Conservation (phyloP, 2,888 invertebrate genomes). For the Andrena fulva region DNA sequence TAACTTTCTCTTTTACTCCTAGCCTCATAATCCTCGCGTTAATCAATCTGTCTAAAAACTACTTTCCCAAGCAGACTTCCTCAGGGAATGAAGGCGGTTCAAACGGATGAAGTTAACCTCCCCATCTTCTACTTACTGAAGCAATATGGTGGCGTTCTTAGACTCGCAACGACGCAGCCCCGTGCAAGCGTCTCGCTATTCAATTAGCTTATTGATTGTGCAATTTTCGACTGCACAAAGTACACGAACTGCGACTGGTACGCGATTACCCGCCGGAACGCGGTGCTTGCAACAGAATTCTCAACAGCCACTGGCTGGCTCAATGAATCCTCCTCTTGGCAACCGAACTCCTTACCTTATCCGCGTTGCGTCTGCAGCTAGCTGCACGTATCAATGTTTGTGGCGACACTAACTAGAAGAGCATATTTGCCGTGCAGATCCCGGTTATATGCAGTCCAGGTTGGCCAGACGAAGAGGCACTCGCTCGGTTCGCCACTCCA, state of each 20-base stretch:
- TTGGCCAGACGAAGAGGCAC: conserved; percentile 62
- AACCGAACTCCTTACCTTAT: conserved; percentile 58
- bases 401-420: conserved; percentile 78
- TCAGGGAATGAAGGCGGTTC: no score
- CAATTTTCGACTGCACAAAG: conserved; percentile 14
- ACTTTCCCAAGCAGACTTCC: no score
- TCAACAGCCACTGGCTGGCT: conserved; percentile 23
- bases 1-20: no score
- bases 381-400: conserved; percentile 78
- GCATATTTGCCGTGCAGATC: conserved; percentile 80
- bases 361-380: conserved; percentile 38
- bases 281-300: conserved; percentile 19
- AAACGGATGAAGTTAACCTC: no score
- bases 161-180: no score
- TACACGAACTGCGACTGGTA: conserved; percentile 5
- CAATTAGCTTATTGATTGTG: conserved; percentile 18
- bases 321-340: conserved; percentile 49
- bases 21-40: no score
- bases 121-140: no score
- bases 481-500: conserved; percentile 58
- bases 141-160: no score
- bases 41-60: no score
- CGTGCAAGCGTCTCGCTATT: neutral
- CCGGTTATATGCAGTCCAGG: conserved; percentile 73
- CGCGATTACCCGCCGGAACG: conserved; percentile 6